phyloP scores from a whole-genome alignment of 2,113 vertebrate genomes.

The Zosterops pallidus region DNA sequence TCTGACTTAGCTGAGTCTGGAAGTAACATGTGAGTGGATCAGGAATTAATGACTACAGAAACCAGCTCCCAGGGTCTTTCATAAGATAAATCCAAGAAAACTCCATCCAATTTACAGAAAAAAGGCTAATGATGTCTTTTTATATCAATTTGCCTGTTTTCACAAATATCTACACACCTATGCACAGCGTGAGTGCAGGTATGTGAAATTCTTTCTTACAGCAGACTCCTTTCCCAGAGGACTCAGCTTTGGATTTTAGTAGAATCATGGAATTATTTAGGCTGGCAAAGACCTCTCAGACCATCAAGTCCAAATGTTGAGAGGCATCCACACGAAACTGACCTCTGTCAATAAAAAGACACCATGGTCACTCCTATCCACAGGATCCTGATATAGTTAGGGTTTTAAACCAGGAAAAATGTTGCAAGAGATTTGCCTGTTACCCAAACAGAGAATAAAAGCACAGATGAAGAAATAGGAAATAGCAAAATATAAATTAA shows the following conservation, averaged over 20 bases:
- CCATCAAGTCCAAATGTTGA: rapidly evolving
- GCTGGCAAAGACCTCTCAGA: neutral
- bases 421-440: neutral
- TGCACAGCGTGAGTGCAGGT: neutral
- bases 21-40: neutral
- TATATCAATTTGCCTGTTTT: neutral
- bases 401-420: neutral
- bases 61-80: neutral
- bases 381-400: rapidly evolving
- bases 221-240: neutral
- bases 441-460: neutral
- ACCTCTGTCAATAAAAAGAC: neutral
- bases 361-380: neutral
- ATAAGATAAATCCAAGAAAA: neutral
- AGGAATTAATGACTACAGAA: neutral
- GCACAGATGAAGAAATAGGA: neutral
- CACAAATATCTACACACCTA: neutral
- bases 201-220: neutral
- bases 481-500: neutral
- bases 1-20: neutral
- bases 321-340: neutral
- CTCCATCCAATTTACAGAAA: neutral
- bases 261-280: neutral
- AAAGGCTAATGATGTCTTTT: neutral
- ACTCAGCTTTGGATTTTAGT: neutral